Evolutionary conservation across 2,797 vertebrate genomes (phyloP).

Genomic region (Decapterus maruadsi): DNA sequence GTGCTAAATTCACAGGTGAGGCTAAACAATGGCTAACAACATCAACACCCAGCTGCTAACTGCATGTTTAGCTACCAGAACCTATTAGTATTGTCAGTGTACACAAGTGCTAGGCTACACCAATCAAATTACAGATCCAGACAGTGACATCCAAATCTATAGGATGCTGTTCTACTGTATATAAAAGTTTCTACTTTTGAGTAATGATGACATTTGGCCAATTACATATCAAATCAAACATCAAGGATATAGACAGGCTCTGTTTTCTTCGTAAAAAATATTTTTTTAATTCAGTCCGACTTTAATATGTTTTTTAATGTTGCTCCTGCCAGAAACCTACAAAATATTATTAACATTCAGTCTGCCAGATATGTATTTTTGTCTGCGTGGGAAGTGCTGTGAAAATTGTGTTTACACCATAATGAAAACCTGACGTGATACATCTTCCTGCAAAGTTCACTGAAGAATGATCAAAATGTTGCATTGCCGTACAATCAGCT

Average conservation of each 20-base stretch:
- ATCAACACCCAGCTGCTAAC: neutral
- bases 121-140: neutral
- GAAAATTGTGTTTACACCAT: neutral
- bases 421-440: neutral
- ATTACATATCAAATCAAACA: neutral
- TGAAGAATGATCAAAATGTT: slow-evolving; percentile 21
- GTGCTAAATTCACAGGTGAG: neutral
- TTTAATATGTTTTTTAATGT: neutral
- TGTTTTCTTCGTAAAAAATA: neutral
- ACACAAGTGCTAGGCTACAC: neutral
- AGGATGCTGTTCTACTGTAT: too few relatives aligned
- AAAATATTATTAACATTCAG: slow-evolving; percentile 14
- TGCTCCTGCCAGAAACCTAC: neutral
- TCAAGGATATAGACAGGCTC: neutral
- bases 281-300: neutral
- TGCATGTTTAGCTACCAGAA: neutral
- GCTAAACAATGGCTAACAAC: neutral
- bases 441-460: neutral
- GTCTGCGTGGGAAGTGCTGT: neutral
- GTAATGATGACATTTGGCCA: neutral
- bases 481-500: slow-evolving; percentile 7
- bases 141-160: neutral
- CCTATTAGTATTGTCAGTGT: neutral
- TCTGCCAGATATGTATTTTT: slow-evolving; percentile 18
- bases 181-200: neutral